Conservation (phyloP, 2,113 vertebrate species). For the Colistium nudipinnis region DNA sequence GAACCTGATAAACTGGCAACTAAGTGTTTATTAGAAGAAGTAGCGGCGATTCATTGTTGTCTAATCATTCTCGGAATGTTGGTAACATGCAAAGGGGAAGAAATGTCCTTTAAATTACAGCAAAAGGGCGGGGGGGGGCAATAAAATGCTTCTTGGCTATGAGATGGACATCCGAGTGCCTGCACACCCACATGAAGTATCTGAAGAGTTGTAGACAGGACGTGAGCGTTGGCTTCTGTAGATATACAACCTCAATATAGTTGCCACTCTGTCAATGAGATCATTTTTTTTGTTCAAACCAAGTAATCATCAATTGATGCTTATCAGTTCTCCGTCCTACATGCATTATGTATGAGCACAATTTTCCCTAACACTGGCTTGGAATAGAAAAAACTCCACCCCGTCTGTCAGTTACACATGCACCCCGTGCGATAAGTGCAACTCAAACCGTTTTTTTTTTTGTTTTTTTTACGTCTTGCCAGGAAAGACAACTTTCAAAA, state of each 20-base stretch:
- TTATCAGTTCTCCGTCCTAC: slow-evolving; percentile 35
- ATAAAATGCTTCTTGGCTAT: slow-evolving; percentile 21
- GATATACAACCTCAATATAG: background rate
- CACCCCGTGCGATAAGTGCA: slow-evolving; percentile 36
- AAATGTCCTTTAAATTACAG: slow-evolving; percentile 21
- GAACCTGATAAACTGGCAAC: background rate
- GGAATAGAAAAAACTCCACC: slow-evolving; percentile 57
- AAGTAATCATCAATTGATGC: slow-evolving; percentile 37
- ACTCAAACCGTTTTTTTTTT: slow-evolving; percentile 50
- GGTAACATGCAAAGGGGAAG: slow-evolving; percentile 5
- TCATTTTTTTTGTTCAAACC: slow-evolving; percentile 21
- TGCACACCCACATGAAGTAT: background rate
- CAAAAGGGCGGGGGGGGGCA: too few relatives aligned
- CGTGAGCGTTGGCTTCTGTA: background rate
- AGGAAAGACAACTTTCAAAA: slow-evolving; percentile 54
- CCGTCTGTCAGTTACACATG: slow-evolving; percentile 37
- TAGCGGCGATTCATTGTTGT: background rate
- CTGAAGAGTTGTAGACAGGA: slow-evolving; percentile 5
- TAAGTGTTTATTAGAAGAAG: background rate
- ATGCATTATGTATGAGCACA: slow-evolving; percentile 47
- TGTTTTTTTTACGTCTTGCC: slow-evolving; percentile 44
- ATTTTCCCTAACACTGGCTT: slow-evolving; percentile 32
- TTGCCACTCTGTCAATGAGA: slow-evolving; percentile 12
- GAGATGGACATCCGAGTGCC: slow-evolving; percentile 22
- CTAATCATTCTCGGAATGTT: background rate